Conservation (phyloP, 2,888 invertebrate species). For the Eucera pruinosa region DNA sequence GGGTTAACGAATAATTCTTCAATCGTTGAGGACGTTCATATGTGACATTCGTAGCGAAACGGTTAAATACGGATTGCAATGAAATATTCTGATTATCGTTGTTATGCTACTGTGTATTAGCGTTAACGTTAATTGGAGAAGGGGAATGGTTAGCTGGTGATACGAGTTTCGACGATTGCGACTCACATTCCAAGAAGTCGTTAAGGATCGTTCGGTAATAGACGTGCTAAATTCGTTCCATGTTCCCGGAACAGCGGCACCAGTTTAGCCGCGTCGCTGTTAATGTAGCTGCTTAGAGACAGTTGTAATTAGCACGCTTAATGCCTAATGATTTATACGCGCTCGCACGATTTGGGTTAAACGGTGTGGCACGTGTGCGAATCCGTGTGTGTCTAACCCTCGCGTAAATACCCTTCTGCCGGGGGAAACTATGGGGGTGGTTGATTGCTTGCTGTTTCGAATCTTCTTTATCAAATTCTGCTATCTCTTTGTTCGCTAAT, state of each 20-base stretch:
- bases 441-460: conserved; percentile 8
- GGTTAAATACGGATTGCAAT: no score
- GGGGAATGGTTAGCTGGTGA: neutral
- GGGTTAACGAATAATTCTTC: no score
- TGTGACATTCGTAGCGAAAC: no score
- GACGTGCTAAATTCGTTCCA: conserved; percentile 55
- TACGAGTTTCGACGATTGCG: conserved; percentile 25
- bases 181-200: conserved; percentile 61
- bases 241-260: conserved; percentile 50
- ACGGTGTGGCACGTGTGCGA: conserved; percentile 67
- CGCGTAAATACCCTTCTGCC: conserved; percentile 30
- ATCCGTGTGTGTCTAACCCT: conserved; percentile 23
- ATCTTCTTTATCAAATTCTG: conserved; percentile 1
- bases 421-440: conserved; percentile 15
- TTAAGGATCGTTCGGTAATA: conserved; percentile 59
- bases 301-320: conserved; percentile 80
- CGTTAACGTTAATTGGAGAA: neutral
- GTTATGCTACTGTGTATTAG: neutral
- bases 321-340: conserved; percentile 80
- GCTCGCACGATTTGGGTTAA: conserved; percentile 77
- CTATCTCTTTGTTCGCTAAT: neutral
- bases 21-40: no score
- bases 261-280: conserved; percentile 64
- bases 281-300: conserved; percentile 78
- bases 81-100: no score